Evolutionary conservation across 2,113 vertebrate genomes (phyloP).

Genomic region (Steatornis caripensis): DNA sequence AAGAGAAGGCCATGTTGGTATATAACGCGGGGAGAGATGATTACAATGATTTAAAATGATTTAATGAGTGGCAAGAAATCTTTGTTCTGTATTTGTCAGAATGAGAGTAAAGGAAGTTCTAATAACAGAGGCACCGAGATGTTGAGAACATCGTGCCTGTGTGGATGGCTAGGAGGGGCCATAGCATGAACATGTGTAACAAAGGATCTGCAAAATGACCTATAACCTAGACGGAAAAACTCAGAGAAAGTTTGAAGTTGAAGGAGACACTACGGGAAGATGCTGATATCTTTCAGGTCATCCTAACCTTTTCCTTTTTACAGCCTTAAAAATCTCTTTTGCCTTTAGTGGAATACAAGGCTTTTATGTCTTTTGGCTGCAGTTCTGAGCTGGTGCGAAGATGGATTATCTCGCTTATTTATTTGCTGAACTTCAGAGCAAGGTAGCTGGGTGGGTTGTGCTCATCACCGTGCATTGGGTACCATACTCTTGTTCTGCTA

Average conservation of each 20-base stretch:
- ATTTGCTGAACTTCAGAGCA: background rate
- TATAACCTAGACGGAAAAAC: background rate
- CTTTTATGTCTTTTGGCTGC: background rate
- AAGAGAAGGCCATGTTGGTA: background rate
- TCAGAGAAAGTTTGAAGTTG: background rate
- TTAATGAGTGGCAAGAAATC: background rate
- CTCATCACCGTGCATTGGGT: fast-evolving
- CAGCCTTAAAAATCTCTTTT: background rate
- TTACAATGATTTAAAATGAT: background rate
- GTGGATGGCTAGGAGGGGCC: background rate
- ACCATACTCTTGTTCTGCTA: background rate
- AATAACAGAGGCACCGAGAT: background rate
- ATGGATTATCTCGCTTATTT: background rate
- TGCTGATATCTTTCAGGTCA: background rate
- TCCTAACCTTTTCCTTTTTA: background rate
- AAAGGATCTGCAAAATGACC: background rate
- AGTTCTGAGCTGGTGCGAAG: background rate
- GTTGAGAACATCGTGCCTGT: background rate
- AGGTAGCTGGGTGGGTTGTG: background rate
- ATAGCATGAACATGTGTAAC: too few relatives aligned
- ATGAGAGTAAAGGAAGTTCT: background rate
- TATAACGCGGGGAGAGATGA: background rate
- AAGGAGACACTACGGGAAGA: background rate
- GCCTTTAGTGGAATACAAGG: background rate
- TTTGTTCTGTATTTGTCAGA: background rate